A percentile compares a stretch with the other conserved stretches of the same genome.
These are phyloP conservation scores for Seriola aureovittata DNA, from an alignment of 2,113 vertebrate species.

Conservation along the genomic window DNA sequence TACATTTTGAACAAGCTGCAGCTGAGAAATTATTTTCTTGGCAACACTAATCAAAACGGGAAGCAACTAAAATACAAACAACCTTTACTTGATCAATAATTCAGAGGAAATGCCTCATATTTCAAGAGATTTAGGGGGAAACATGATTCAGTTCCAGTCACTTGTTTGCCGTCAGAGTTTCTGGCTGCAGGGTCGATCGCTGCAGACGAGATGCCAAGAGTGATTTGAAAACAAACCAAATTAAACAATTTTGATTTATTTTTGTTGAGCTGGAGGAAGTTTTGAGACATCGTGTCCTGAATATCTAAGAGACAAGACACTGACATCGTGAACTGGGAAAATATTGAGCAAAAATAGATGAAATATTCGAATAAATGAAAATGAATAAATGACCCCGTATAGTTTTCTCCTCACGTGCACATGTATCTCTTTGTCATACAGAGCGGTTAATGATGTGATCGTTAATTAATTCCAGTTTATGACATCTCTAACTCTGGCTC, in stretches of 20 bases:
- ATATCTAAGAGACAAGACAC: neutral
- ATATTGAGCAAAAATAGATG: neutral
- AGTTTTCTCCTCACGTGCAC: neutral
- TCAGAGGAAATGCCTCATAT: neutral
- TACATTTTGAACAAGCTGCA: neutral
- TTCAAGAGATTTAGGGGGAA: neutral
- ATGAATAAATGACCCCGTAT: no score
- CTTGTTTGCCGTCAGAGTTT: neutral
- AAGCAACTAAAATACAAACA: neutral
- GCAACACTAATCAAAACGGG: neutral
- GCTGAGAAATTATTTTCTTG: neutral
- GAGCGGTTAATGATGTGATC: no score
- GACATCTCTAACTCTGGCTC: neutral
- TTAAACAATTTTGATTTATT: neutral
- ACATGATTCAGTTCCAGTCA: neutral
- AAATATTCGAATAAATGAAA: neutral
- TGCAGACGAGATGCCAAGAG: neutral
- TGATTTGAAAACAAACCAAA: neutral
- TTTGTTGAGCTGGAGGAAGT: neutral
- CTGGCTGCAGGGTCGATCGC: neutral
- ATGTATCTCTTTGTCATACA: no score
- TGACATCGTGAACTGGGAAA: neutral
- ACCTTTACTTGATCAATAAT: neutral
- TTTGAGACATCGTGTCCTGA: neutral
- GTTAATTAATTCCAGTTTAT: no score